These are phyloP conservation scores for Pitta sordida DNA, from an alignment of 2,113 vertebrate species.

Conservation along the genomic window DNA sequence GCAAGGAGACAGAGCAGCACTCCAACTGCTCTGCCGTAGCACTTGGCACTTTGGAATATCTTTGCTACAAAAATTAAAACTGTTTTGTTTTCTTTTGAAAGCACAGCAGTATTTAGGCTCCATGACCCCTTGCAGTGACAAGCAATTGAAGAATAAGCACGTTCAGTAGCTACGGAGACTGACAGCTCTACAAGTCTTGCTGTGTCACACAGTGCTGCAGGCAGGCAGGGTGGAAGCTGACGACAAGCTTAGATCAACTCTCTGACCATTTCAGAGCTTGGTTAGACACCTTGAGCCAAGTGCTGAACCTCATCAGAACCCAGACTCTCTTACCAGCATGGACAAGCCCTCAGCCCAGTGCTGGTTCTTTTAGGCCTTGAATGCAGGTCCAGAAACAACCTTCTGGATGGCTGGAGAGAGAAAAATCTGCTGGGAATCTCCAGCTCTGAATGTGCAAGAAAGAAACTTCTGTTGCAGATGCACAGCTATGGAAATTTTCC, in stretches of 20 bases:
- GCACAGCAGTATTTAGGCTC: not conserved
- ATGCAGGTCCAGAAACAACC: not conserved
- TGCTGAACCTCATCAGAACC: not conserved
- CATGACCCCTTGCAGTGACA: not conserved
- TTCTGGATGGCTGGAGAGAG: not conserved
- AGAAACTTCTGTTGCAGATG: not conserved
- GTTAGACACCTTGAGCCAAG: not conserved
- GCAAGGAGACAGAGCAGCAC: not conserved
- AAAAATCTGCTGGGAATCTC: not conserved
- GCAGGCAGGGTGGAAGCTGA: not conserved
- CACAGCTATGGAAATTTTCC: not conserved
- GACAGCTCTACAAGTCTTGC: not conserved
- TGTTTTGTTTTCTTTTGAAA: conserved; percentile 6
- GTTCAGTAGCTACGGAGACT: not conserved
- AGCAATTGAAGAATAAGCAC: not conserved
- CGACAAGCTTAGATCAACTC: not conserved
- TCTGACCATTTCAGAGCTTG: not conserved
- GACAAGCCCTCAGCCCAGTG: not conserved
- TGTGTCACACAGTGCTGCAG: not conserved
- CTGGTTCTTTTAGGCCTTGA: not conserved
- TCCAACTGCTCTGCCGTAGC: not conserved
- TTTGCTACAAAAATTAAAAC: not conserved
- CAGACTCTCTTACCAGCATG: not conserved
- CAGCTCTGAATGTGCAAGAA: not conserved
- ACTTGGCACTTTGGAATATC: not conserved